These are phyloP conservation scores for Euplagia quadripunctaria DNA, from an alignment of 2,888 invertebrate species.

Conservation along the genomic window DNA sequence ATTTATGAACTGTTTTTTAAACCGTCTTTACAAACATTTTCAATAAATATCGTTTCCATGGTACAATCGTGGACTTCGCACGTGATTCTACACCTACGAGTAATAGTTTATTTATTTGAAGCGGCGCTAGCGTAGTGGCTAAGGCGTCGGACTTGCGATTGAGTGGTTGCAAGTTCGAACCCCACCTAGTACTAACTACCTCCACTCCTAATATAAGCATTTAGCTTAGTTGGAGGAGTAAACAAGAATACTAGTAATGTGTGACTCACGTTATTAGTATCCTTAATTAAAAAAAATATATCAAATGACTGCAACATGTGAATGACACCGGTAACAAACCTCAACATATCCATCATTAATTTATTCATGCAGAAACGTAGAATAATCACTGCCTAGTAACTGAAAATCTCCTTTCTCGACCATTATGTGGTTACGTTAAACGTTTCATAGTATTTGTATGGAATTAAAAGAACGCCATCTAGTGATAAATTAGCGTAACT, in stretches of 20 bases:
- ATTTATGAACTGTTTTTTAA: slow-evolving; percentile 1
- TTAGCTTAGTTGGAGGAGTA: too few relatives aligned
- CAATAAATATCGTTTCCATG: slow-evolving; percentile 7
- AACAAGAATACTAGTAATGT: too few relatives aligned
- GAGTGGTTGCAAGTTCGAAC: too few relatives aligned
- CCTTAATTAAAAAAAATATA: neutral
- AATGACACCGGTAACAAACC: slow-evolving; percentile 26
- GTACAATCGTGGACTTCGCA: too few relatives aligned
- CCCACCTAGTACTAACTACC: too few relatives aligned
- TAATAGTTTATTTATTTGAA: too few relatives aligned
- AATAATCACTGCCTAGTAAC: neutral
- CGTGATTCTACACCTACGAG: too few relatives aligned
- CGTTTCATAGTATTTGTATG: neutral
- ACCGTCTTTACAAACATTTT: neutral
- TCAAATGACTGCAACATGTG: slow-evolving; percentile 37
- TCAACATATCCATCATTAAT: slow-evolving; percentile 25
- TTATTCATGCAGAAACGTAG: slow-evolving; percentile 3
- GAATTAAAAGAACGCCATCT: neutral
- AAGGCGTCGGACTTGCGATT: too few relatives aligned
- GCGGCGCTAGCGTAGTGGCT: too few relatives aligned
- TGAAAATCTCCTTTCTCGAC: neutral
- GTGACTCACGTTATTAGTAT: too few relatives aligned
- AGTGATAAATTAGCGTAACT: neutral
- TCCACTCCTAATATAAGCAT: too few relatives aligned
- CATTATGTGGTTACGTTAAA: too few relatives aligned